These are phyloP conservation scores for Okamejei kenojei DNA, from an alignment of 2,797 vertebrate species.

Conservation along the genomic window DNA sequence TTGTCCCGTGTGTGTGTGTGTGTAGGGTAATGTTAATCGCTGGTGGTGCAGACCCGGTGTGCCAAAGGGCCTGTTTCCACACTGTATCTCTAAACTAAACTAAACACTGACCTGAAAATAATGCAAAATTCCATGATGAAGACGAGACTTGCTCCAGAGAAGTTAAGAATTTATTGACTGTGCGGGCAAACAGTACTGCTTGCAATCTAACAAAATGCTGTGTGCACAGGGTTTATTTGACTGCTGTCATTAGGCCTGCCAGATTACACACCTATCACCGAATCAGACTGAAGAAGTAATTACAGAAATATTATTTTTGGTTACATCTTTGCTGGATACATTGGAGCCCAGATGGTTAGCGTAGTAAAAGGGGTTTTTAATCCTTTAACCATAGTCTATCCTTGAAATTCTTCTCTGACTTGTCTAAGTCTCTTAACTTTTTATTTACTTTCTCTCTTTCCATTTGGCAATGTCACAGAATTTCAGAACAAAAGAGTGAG, in stretches of 20 bases:
- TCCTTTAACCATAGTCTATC: background rate
- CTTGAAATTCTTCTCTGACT: background rate
- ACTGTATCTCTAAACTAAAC: too few species aligned
- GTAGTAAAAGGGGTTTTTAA: background rate
- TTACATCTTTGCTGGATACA: background rate
- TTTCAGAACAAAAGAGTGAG: background rate
- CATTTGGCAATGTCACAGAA: background rate
- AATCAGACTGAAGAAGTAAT: background rate
- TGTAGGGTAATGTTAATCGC: too few species aligned
- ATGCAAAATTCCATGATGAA: background rate
- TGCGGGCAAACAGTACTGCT: background rate
- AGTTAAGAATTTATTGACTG: background rate
- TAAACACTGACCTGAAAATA: background rate
- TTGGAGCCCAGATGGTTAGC: background rate
- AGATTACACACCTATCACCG: background rate
- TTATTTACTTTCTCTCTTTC: background rate
- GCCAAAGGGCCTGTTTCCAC: too few species aligned
- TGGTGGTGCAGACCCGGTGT: too few species aligned
- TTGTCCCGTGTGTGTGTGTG: too few species aligned
- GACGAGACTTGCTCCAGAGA: background rate
- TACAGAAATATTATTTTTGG: background rate
- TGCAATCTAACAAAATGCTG: background rate
- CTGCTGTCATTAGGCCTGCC: background rate
- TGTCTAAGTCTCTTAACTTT: background rate
- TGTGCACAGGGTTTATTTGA: background rate